Evolutionary conservation across 2,797 vertebrate species (phyloP).

Genomic region (Sebastes vulpes): DNA sequence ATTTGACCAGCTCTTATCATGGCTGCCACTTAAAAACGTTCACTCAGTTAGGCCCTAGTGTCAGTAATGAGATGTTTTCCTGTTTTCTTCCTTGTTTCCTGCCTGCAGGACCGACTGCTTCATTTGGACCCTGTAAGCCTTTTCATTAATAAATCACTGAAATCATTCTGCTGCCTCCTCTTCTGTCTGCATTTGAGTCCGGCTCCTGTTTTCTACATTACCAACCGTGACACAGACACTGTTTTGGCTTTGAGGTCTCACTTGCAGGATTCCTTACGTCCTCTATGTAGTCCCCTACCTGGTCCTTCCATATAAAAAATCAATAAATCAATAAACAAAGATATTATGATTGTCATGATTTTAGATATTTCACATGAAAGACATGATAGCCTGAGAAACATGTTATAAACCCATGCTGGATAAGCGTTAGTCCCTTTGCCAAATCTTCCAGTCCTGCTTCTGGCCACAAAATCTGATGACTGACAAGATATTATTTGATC

Average conservation of each 20-base stretch:
- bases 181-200: not conserved
- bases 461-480: not conserved
- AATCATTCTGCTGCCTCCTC: not conserved
- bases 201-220: not conserved
- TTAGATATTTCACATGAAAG: not conserved
- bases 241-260: not conserved
- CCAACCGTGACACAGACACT: not conserved
- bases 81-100: not conserved
- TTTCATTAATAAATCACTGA: not conserved
- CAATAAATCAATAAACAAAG: not conserved
- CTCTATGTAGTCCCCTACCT: no score
- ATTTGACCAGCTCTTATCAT: no score
- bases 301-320: not conserved
- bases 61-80: no score
- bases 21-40: rapidly evolving
- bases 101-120: not conserved
- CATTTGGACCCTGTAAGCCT: no score
- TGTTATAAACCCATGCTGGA: not conserved
- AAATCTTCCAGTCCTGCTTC: not conserved
- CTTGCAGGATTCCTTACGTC: no score
- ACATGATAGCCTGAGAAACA: not conserved
- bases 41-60: no score
- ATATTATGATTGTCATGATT: not conserved
- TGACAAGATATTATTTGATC: not conserved
- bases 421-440: not conserved